Evolutionary conservation across 2,888 invertebrate species (phyloP), one percentile per base, ranked within the genome.

Genomic region (Prosapia bicincta): DNA sequence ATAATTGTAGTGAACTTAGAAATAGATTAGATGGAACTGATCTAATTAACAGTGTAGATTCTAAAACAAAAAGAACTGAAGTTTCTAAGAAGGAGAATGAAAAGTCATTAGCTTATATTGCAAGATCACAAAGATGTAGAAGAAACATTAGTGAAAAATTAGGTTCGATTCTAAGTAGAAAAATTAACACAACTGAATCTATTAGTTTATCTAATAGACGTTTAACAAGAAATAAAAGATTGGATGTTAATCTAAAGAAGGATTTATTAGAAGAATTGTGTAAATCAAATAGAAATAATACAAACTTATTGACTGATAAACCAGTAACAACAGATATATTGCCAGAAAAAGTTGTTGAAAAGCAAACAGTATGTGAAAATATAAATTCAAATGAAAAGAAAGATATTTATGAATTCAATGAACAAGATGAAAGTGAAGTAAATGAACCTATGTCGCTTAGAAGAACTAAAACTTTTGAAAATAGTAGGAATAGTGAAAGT

Each of bases 391-490:
- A 54, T 54, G 54, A 54, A 54, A 66, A 69, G 72, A 84, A 84
- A 80, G 89, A 89, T 82, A 86, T 89, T 76, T 89, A 88, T 78
- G 88, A 88, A 79, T 88, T 88, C 81, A 86, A 84, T 78, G 87
- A 88, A 77, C 84, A 84, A 70, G 87, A 86, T 82, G 82, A 84
- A 82, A 82, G 83, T 82, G 69, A 83, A 81, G 79, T 82, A 82
- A 78, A 83, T 83, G 77, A 83, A 83, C 70, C 80, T 77, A 76
- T 82, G 79, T 70, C 82, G 78, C 43, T 81, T 79, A 74, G 81
- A 80, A 69, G 82, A 79, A 72, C 79, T 77, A 15, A 78, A 81
- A 66, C 81, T 79, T 82, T 20, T 80, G 82, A 43, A 25, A 82
- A 82, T 23, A 76, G 81, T 68, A 80, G 81, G 32, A 79, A 77